These are phyloP conservation scores for Pseudocheirus occidentalis DNA, from an alignment of 2,797 vertebrate genomes.

Conservation along the genomic window DNA sequence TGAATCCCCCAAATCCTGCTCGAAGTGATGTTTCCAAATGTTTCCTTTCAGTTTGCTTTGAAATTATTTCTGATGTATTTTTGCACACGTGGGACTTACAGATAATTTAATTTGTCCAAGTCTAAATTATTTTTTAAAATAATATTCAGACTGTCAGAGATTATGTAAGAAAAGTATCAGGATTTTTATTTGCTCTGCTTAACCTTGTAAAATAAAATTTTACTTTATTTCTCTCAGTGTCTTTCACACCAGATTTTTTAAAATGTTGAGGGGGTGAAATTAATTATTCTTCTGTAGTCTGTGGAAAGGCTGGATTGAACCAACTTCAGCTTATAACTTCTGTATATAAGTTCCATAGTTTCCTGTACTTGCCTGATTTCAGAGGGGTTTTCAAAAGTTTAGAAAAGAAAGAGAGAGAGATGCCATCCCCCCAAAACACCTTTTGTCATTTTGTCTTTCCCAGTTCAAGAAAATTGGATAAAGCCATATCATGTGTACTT, in stretches of 20 bases:
- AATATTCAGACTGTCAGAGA: slow-evolving; percentile 1
- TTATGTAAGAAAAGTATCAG: not conserved
- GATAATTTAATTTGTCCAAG: not conserved
- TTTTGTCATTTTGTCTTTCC: not conserved
- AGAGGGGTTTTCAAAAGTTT: not conserved
- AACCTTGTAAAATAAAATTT: not conserved
- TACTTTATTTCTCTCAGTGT: not conserved
- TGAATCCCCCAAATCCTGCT: not conserved
- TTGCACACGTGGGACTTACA: not conserved
- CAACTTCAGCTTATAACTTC: not conserved
- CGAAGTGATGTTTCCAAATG: not conserved
- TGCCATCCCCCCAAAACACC: not conserved
- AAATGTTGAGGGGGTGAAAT: not conserved
- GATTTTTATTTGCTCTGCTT: not conserved
- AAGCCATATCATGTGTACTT: not conserved
- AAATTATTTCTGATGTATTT: not conserved
- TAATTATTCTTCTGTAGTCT: not conserved
- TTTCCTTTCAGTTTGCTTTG: not conserved
- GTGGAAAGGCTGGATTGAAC: not conserved
- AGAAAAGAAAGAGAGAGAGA: no score
- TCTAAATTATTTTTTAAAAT: slow-evolving; percentile 12
- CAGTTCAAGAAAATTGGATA: not conserved
- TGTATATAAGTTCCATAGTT: not conserved
- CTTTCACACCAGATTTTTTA: not conserved
- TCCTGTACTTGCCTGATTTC: not conserved